These are phyloP conservation scores for Muscicapa striata DNA, from an alignment of 2,797 vertebrate species.

Conservation along the genomic window DNA sequence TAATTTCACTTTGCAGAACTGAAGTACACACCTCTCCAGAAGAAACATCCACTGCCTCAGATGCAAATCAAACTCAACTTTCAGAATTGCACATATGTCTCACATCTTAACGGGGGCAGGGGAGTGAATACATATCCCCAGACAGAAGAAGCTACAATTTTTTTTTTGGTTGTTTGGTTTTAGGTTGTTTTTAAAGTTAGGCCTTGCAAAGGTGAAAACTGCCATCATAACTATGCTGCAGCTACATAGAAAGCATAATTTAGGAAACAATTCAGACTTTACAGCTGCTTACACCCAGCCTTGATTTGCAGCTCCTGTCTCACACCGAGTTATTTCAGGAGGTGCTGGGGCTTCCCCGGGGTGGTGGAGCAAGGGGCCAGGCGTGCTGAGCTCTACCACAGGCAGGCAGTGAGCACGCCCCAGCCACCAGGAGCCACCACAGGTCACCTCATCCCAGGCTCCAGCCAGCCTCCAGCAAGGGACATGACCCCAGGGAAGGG, in stretches of 20 bases:
- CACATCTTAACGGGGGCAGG: background rate
- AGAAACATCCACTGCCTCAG: background rate
- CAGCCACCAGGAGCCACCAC: fast-evolving
- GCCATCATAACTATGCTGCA: background rate
- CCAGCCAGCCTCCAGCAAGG: background rate
- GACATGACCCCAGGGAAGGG: background rate
- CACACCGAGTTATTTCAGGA: background rate
- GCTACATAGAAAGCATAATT: background rate
- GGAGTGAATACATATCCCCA: background rate
- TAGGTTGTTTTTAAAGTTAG: background rate
- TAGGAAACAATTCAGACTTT: background rate
- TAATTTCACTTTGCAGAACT: background rate
- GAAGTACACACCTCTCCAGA: background rate
- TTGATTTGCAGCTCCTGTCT: background rate
- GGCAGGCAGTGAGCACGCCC: background rate
- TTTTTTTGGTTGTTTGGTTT: background rate
- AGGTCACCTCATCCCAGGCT: background rate
- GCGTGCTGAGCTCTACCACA: background rate
- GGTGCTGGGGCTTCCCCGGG: background rate
- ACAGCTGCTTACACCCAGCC: background rate
- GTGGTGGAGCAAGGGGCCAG: background rate
- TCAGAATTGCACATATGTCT: background rate
- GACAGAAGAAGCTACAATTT: background rate
- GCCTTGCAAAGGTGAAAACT: background rate
- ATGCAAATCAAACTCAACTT: background rate